Percentiles rank a stretch among this genome's conserved stretches.
phyloP scores from a whole-genome alignment of 92 coral and sea anemone genomes.

The Parazoanthus darwini region DNA sequence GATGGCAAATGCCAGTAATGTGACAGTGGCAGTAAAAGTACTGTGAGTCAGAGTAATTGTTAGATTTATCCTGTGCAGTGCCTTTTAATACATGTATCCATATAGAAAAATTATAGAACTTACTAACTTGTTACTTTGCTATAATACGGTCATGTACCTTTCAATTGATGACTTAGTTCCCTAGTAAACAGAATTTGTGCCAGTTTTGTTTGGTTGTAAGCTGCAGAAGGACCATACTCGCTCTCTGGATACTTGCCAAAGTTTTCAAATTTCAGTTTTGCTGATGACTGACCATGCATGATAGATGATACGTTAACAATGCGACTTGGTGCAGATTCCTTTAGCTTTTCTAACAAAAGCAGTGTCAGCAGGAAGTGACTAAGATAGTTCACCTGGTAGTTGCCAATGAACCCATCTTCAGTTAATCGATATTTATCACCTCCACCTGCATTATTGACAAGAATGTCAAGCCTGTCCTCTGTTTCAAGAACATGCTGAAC shows the following conservation, averaged over 20 bases:
- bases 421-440: constrained; percentile 34
- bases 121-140: too few relatives aligned
- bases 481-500: constrained; percentile 50
- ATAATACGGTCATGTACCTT: constrained; percentile 38
- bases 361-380: constrained; percentile 72
- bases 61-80: too few relatives aligned
- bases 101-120: too few relatives aligned
- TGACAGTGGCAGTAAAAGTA: too few relatives aligned
- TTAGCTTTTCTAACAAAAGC: constrained; percentile 55
- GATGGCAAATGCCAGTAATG: too few relatives aligned
- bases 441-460: constrained; percentile 71
- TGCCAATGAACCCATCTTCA: constrained; percentile 69
- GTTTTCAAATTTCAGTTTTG: constrained; percentile 45
- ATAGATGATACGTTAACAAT: constrained; percentile 68
- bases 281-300: neutral
- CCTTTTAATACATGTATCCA: too few relatives aligned
- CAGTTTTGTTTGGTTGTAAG: constrained; percentile 64
- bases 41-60: too few relatives aligned
- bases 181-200: constrained; percentile 74
- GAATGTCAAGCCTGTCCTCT: constrained; percentile 67
- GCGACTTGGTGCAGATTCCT: constrained; percentile 65
- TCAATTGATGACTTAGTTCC: constrained; percentile 60
- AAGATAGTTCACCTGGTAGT: constrained; percentile 68
- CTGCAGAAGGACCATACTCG: neutral
- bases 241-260: constrained; percentile 42